Evolutionary conservation across 2,888 invertebrate genomes (phyloP), one percentile per base, ranked within the genome.

Genomic region (Resseliella maxima): DNA sequence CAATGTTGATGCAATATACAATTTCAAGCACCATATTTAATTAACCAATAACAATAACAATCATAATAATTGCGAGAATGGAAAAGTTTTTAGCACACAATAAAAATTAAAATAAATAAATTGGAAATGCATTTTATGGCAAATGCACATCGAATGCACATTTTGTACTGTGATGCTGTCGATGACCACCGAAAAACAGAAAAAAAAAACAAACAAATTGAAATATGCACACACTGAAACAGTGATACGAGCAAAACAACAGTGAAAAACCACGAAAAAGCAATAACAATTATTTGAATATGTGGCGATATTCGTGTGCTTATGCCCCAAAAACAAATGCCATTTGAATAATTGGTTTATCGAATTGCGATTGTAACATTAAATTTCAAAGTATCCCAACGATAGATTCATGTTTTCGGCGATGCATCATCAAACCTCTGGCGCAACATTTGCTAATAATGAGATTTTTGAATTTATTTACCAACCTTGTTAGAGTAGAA

Each of bases 301-400:
- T 35, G 72, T 35, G 72, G 15, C 72, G 31, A 31, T 72, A 24
- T 72, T 5, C 12, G 72, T 15, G 3, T 31, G n/a, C n/a, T n/a
- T n/a, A n/a, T 24, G n/a, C 24, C n/a, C 12, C 24, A 24, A 27
- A 12, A 18, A n/a, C n/a, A 72, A 72, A 72, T 72, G 31, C 15
- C 72, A 72, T 72, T 72, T 72, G 72, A 72, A 72, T 72, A 72
- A 72, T 72, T 31, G 72, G 72, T 72, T 72, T 72, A 72, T 72
- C 15, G 31, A 72, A 31, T 5, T 35, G 72, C 72, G 18, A 72
- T 31, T 31, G n/a, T n/a, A n/a, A 12, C 72, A 72, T 72, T 2
- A 24, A n/a, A 59, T 24, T 24, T 31, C 1, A 31, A 31, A 72
- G 15, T n/a, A n/a, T n/a, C n/a, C n/a, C n/a, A n/a, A 72, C 72